Base-by-base conservation (phyloP, 1,140 invertebrate genomes). In the Pararge aegeria region DNA sequence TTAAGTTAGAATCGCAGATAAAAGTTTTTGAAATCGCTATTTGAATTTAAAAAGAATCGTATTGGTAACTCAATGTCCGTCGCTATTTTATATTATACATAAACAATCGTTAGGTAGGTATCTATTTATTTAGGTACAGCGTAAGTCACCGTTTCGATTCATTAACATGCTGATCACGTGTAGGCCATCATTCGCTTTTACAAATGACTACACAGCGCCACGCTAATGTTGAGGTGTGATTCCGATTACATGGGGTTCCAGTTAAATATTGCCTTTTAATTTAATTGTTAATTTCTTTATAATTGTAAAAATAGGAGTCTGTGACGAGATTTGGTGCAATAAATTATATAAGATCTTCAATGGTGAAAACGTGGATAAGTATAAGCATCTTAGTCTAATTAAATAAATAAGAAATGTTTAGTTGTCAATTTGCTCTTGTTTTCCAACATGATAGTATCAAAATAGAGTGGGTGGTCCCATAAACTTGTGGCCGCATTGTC, bases 401-500 rank as follows among this genome's bases (percentile, higher is more conserved):
- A 49, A 49, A 49, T 49, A 49, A 2, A 29, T 27, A 15, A 1
- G 12, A 15, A 29, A 27, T 49, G 46, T 49, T 49, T 51, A 40
- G 55, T 18, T 57, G 21, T 49, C 56, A 24, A 51, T 55, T 55
- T 52, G 46, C 51, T 59, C 53, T 51, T 27, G 52, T 59, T 59
- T 42, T 42, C 53, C 51, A 24, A 59, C 30, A 52, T 51, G 66
- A 68, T 64, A 54, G 61, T 57, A 68, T 72, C 66, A 66, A 72
- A 75, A 64, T 64, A 52, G 62, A 64, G 82, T 82, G 83, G 83
- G 81, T 89, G 83, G 82, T 87, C 84, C 70, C 70, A 83, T 85
- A 85, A 85, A 86, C 67, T 74, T 72, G 68, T 68, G 63, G 56
- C 78, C 84, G 66, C 79, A 89, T 85, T 87, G 80, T 78, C 79